Percentiles rank a stretch among this genome's conserved stretches.
Evolutionary conservation across 2,797 vertebrate genomes (phyloP).

Genomic region (Phrynocephalus forsythii): DNA sequence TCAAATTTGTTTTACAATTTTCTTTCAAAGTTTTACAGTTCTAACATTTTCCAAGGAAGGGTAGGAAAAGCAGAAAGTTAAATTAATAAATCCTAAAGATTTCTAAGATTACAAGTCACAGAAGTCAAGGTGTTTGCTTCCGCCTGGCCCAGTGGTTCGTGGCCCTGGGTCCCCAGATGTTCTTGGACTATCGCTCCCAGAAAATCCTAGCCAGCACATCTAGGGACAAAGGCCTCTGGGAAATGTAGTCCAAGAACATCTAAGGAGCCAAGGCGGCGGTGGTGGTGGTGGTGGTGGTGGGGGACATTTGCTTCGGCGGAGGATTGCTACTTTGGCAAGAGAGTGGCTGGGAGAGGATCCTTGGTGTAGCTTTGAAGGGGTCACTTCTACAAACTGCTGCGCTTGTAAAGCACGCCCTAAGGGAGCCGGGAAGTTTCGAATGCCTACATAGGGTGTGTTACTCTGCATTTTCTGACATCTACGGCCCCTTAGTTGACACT

Average conservation of each 20-base stretch:
- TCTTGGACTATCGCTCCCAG: neutral
- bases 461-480: neutral
- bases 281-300: too few species aligned
- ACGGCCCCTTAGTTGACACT: neutral
- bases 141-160: neutral
- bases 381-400: too few species aligned
- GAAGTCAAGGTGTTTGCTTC: neutral
- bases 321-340: neutral
- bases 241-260: neutral
- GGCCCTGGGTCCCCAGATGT: neutral
- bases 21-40: too few species aligned
- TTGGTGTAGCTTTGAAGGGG: too few species aligned
- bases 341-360: neutral
- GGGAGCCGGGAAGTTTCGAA: neutral
- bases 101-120: neutral
- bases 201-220: neutral
- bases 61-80: too few species aligned
- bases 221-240: neutral
- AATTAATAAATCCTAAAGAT: neutral
- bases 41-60: too few species aligned
- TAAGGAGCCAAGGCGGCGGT: neutral
- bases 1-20: too few species aligned
- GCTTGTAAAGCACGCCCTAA: neutral
- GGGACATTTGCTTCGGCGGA: neutral
- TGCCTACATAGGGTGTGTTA: too few species aligned